These are phyloP conservation scores for Apocheima hispidaria DNA, from an alignment of 2,888 invertebrate species.

Conservation along the genomic window DNA sequence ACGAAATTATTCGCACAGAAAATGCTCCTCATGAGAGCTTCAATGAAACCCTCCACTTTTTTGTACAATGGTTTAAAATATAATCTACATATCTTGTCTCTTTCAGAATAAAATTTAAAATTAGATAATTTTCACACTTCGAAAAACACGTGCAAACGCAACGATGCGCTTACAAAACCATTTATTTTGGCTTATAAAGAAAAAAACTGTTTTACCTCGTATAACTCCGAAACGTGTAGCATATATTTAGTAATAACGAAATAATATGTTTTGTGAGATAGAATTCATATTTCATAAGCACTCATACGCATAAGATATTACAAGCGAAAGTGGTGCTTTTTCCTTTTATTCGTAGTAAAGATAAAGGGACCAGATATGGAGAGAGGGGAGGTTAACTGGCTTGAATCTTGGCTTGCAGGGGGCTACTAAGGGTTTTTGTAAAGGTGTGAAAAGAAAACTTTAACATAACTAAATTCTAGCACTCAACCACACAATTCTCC, in stretches of 20 bases:
- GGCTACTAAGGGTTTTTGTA: slow-evolving; percentile 9
- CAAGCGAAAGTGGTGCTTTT: slow-evolving; percentile 72
- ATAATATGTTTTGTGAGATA: slow-evolving; percentile 82
- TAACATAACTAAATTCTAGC: too few species aligned
- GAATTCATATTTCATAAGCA: slow-evolving; percentile 85
- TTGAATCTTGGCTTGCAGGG: slow-evolving; percentile 30
- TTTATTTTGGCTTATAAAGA: slow-evolving; percentile 64
- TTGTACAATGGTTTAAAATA: too few species aligned
- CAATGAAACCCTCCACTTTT: too few species aligned
- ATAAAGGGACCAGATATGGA: slow-evolving; percentile 67
- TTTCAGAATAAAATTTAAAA: too few species aligned
- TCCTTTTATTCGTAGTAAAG: slow-evolving; percentile 77
- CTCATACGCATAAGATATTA: slow-evolving; percentile 80
- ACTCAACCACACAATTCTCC: too few species aligned
- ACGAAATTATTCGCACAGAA: not conserved
- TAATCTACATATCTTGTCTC: too few species aligned
- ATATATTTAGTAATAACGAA: slow-evolving; percentile 82
- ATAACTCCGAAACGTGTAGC: slow-evolving; percentile 71
- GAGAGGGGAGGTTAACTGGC: slow-evolving; percentile 69
- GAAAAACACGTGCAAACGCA: slow-evolving; percentile 47
- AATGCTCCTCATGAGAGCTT: too few species aligned
- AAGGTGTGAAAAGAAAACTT: slow-evolving; percentile 1
- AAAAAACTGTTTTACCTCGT: slow-evolving; percentile 64
- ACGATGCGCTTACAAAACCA: slow-evolving; percentile 52
- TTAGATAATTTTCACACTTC: slow-evolving; percentile 19